Base-by-base conservation (phyloP, 1,140 invertebrate species). In the Drosophila prosaltans region DNA sequence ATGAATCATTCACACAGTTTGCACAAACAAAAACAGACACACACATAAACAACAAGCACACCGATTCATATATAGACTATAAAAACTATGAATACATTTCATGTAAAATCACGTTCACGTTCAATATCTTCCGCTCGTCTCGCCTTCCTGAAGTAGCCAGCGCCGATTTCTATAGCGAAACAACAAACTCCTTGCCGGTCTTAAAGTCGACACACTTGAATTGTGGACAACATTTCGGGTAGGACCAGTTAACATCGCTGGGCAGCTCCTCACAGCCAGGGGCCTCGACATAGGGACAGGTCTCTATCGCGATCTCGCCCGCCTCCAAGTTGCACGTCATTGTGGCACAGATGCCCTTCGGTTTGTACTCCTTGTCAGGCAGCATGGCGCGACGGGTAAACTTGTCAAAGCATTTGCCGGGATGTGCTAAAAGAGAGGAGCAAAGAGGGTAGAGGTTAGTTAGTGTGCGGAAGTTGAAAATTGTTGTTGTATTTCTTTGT, bases 191-290 rank as follows among this genome's bases (percentile, higher is more conserved):
- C 70, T 92, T 92, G 85, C 91, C 91, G 69, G 91, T 92, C 69
- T 92, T 92, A 11, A 92, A 92, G 60, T 92, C 91, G 39, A 78
- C 78, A 69, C 91, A 92, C 73, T 92, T 91, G 67, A 90, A 92
- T 74, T 92, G 91, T 36, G 91, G 91, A 78, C 91, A 92, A 62
- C 91, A 92, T 65, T 92, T 92, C 72, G 91, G 91, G 73, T 88
- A 92, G 65, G 82, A 79, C 91, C 91, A 92, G 74, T 80, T 81
- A 58, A 81, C 80, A 67, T 92, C 82, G 40, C 76, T 80, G 61
- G 91, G 84, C 65, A 92, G 80, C 80, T 92, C 91, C 78, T 91
- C 85, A 73, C 91, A 92, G 72, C 88, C 91, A 70, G 91, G 91
- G 75, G 90, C 90, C 57, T 92, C 91, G 61, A 92, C 72, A 32